Evolutionary conservation across 2,888 invertebrate genomes (phyloP).

Genomic region (Ischnura elegans): DNA sequence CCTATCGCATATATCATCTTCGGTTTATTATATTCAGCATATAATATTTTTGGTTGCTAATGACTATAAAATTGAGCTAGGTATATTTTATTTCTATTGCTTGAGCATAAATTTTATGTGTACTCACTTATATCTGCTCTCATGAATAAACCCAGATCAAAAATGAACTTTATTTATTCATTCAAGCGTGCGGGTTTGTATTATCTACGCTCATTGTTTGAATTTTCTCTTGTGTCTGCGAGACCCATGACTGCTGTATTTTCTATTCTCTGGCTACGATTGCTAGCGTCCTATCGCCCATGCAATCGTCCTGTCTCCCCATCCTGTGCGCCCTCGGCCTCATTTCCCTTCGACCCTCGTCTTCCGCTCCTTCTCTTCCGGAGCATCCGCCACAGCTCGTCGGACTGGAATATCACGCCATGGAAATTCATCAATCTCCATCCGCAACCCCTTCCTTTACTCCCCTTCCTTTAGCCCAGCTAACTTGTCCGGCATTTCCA

Average conservation of each 20-base stretch:
- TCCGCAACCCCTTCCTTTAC: background rate
- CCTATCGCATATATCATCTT: too few species aligned
- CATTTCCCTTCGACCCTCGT: background rate
- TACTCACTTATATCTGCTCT: too few species aligned
- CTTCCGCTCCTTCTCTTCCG: background rate
- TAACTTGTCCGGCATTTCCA: background rate
- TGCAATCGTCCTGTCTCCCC: background rate
- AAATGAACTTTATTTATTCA: too few species aligned
- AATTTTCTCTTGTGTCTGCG: too few species aligned
- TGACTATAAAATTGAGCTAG: too few species aligned
- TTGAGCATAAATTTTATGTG: too few species aligned
- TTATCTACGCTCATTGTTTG: background rate
- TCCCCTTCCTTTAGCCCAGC: background rate
- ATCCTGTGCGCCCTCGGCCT: background rate
- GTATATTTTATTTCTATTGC: too few species aligned
- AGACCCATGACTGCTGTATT: background rate
- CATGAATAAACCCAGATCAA: too few species aligned
- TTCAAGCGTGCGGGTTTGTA: too few species aligned
- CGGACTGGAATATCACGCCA: background rate
- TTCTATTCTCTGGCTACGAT: background rate
- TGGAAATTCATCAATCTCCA: constrained; percentile 34
- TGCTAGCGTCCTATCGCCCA: background rate
- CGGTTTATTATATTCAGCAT: too few species aligned
- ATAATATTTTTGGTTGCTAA: too few species aligned
- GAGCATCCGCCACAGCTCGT: background rate